Evolutionary conservation across 2,113 vertebrate genomes (phyloP).

Genomic region (Psilopsiagon aurifrons): DNA sequence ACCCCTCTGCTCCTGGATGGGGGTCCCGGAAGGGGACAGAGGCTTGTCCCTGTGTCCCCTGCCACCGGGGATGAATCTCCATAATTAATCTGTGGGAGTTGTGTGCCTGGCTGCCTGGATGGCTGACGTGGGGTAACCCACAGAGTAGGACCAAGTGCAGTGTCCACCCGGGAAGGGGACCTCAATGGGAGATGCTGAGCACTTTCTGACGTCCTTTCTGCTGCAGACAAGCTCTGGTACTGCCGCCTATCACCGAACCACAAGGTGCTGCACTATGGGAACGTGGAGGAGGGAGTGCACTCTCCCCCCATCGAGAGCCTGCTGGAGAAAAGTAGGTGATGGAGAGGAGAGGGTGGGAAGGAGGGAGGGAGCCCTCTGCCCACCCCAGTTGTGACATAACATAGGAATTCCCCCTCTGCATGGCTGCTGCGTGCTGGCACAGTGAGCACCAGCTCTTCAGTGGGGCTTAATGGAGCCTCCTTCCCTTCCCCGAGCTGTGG

Average conservation of each 20-base stretch:
- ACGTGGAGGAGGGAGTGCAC: constrained; percentile 83
- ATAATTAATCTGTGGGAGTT: fast-evolving
- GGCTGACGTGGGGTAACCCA: not conserved
- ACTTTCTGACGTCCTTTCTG: not conserved
- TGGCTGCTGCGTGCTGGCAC: not conserved
- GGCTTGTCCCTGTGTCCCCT: not conserved
- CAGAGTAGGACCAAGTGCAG: not conserved
- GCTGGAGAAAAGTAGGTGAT: constrained; percentile 87
- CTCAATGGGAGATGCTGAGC: not conserved
- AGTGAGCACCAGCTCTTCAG: not conserved
- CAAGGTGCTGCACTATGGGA: constrained; percentile 96
- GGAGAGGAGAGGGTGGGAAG: not conserved
- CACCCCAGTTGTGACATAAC: too few relatives aligned
- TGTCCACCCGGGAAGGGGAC: not conserved
- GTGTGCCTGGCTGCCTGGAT: not conserved
- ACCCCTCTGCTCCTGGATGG: not conserved
- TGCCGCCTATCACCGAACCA: constrained; percentile 95
- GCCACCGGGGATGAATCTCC: fast-evolving
- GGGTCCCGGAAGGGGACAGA: not conserved
- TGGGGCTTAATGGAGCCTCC: not conserved
- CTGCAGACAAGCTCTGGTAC: constrained; percentile 95
- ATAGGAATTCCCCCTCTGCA: not conserved
- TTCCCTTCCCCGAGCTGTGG: not conserved
- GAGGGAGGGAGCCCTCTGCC: not conserved
- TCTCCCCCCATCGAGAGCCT: constrained; percentile 85